Base-by-base conservation (phyloP, 2,888 invertebrate species). In the Rugalucina vietnamica region DNA sequence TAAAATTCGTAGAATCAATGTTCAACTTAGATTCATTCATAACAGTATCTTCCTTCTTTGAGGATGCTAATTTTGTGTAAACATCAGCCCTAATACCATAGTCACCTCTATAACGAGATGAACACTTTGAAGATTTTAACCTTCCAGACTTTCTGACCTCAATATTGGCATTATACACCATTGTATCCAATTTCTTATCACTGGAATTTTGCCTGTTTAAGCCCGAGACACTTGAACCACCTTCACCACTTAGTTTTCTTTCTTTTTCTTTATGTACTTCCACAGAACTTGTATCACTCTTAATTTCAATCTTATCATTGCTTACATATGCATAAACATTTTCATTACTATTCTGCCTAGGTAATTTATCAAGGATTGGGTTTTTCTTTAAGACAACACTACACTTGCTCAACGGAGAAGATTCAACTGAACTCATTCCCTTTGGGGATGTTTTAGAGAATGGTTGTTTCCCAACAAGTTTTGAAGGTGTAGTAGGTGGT, bases 101-200 rank as follows among this genome's bases (percentile, higher is more conserved):
- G 65, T 87, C 86, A 18, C 86, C 86, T 34, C 86, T 69, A 54
- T 87, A 87, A 27, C 86, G 79, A n/a, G 86, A 87, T 5, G 86
- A 79, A 87, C 86, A 87, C 65, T 87, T 87, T 50, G 86, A 79
- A 21, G 86, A 87, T 49, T 82, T 69, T 27, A 87, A 50, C 75
- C 86, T 43, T 10, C 86, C 84, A 43, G 84, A 84, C 75, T 87
- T 87, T 29, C 86, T 54, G 0, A 87, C 75, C 29, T 79, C 77
- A 24, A 87, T 78, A 43, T 84, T 72, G 18, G 78, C 78, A 80
- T 84, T 70, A 78, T 65, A 87, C 14, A 87, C 75, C 86, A 87
- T 87, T 27, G 43, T 43, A 27, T 32, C 70, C 5, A 49, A 12
- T 74, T 82, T 82, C 29, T 50, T n/a, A 37, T 70, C 37, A 65